Percentiles rank a stretch among this genome's conserved stretches.
phyloP scores from a whole-genome alignment of 1,140 invertebrate species.

The Eriocheir sinensis region DNA sequence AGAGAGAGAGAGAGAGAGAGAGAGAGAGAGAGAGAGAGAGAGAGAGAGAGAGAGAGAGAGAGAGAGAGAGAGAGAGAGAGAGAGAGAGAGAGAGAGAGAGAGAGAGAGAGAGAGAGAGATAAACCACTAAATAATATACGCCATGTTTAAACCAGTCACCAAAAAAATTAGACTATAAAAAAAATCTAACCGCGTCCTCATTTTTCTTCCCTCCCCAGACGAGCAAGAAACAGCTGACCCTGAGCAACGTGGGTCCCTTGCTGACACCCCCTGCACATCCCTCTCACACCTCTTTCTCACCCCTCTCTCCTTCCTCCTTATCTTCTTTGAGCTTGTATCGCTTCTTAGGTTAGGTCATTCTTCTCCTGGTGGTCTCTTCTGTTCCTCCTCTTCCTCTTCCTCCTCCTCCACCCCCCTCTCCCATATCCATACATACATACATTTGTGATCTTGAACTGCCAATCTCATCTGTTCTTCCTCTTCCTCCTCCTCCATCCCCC shows the following conservation, averaged over 20 bases:
- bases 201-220: too few relatives aligned
- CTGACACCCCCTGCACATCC: neutral
- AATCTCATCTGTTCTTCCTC: neutral
- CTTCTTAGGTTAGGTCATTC: neutral
- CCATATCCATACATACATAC: neutral
- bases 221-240: too few relatives aligned
- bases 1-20: neutral
- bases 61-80: slow-evolving; percentile 33
- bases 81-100: neutral
- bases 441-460: neutral
- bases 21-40: neutral
- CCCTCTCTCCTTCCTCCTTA: neutral
- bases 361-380: neutral
- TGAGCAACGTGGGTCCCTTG: too few relatives aligned
- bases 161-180: too few relatives aligned
- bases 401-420: neutral
- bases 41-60: neutral
- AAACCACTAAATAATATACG: neutral
- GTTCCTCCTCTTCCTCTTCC: neutral
- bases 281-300: neutral
- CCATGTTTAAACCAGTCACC: too few relatives aligned
- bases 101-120: neutral
- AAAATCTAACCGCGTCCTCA: too few relatives aligned
- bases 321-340: neutral
- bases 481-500: neutral